Base-by-base conservation (phyloP, 2,113 vertebrate species). In the Propithecus coquereli region DNA sequence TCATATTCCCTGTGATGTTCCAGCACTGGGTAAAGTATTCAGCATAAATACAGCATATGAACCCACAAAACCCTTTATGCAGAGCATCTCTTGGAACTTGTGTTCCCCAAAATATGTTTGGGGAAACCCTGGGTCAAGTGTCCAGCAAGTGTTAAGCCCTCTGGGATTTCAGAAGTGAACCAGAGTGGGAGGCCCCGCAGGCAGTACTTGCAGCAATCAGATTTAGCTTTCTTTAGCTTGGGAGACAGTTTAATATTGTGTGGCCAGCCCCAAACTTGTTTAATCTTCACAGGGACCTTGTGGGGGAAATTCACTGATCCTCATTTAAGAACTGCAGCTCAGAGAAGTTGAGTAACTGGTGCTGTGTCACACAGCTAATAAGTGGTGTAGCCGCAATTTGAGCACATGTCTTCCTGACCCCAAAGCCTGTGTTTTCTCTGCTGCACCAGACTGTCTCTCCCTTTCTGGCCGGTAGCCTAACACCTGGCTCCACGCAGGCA, bases 111-210 rank as follows among this genome's bases (percentile, higher is more conserved):
- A 90, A 27, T 87, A 30, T 81, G 20, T 11, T 14, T 32, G 25
- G 32, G 37, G 95, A 52, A 57, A 45, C 68, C 40, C 40, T 32
- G 61, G 32, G 5, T 37, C 40, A 70, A 10, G 27, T 70, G 37
- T 34, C 65, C 71, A 25, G 22, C n/a, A 1, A 32, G 54, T 50
- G 9, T 83, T n/a, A 47, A n/a, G 13, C n/a, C 54, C 40, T 5
- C 52, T 23, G 57, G 71, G 47, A 82, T 81, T 84, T 85, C 92
- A 92, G 80, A 66, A 34, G 77, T 20, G 54, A 81, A 54, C 34
- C 2, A 8, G 47, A 13, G 47, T 11, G 0, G 5, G 68, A 40
- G 18, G 65, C 25, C 20, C 57, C 1, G 6, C 2, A 40, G 68
- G 7, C 54, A 27, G 16, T 18, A 12, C 59, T 54, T 27, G 61